Conservation (phyloP, 2,888 invertebrate species). For the Polyommatus icarus region DNA sequence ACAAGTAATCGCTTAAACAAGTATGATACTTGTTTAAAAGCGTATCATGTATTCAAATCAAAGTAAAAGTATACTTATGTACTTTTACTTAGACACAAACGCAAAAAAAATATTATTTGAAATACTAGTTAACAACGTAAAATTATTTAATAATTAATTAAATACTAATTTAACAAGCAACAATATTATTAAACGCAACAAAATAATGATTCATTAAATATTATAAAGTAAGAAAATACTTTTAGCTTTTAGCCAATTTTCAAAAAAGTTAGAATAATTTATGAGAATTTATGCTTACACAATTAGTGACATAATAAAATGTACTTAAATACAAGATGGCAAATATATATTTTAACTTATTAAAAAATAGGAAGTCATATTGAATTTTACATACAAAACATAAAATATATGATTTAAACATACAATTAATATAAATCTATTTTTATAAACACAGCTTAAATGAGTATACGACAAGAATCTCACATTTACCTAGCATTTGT, state of each 20-base stretch:
- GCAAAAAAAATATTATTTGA: not conserved
- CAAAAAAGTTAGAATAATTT: not conserved
- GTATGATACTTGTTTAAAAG: too few relatives aligned
- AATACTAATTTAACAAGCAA: conserved; percentile 13
- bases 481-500: not conserved
- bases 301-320: not conserved
- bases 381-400: not conserved
- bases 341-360: not conserved
- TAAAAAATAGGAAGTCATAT: not conserved
- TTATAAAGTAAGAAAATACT: not conserved
- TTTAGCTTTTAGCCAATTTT: not conserved
- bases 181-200: not conserved
- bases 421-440: not conserved
- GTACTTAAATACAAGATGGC: not conserved
- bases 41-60: too few relatives aligned
- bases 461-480: not conserved
- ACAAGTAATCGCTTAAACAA: not conserved
- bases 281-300: not conserved
- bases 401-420: not conserved
- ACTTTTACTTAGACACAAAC: not conserved
- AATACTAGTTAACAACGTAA: not conserved
- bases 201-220: not conserved
- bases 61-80: too few relatives aligned
- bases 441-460: not conserved
- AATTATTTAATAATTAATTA: not conserved